Conservation (phyloP, 2,888 invertebrate genomes). For the Cheilosia scutellata region DNA sequence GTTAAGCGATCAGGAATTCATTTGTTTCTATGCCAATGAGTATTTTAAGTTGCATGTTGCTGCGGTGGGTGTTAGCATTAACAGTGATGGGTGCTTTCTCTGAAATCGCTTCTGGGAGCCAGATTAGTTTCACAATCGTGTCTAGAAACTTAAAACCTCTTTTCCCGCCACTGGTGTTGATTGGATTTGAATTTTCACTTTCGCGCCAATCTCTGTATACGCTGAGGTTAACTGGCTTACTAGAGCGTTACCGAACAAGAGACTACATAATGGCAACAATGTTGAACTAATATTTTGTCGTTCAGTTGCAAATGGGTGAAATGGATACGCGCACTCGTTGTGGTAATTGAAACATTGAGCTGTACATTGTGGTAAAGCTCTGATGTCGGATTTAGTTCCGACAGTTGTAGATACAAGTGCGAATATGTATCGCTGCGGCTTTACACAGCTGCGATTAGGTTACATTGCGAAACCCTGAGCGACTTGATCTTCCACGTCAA, state of each 20-base stretch:
- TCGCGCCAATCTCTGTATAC: conserved; percentile 44
- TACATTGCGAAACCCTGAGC: conserved; percentile 61
- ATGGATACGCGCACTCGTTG: conserved; percentile 74
- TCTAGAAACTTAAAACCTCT: conserved; percentile 58
- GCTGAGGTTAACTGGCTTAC: conserved; percentile 19
- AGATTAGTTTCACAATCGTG: conserved; percentile 50
- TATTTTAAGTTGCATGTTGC: conserved; percentile 33
- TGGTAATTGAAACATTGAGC: conserved; percentile 74
- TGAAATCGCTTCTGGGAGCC: not conserved
- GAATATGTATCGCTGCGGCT: conserved; percentile 6
- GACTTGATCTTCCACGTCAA: conserved; percentile 57
- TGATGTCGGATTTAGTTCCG: conserved; percentile 59
- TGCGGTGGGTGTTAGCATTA: conserved; percentile 6
- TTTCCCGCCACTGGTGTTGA: conserved; percentile 63
- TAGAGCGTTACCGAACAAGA: conserved; percentile 50
- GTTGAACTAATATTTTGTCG: conserved; percentile 57
- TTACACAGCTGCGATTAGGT: conserved; percentile 35
- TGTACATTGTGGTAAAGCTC: conserved; percentile 50
- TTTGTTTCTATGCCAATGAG: conserved; percentile 66
- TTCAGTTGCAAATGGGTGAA: conserved; percentile 41
- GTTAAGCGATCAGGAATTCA: conserved; percentile 73
- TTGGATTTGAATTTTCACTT: conserved; percentile 69
- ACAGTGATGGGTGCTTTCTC: conserved; percentile 28
- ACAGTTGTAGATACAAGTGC: conserved; percentile 40
- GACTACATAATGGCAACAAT: conserved; percentile 57